These are phyloP conservation scores for Hydrophis major DNA, from an alignment of 2,797 vertebrate species.

Conservation along the genomic window DNA sequence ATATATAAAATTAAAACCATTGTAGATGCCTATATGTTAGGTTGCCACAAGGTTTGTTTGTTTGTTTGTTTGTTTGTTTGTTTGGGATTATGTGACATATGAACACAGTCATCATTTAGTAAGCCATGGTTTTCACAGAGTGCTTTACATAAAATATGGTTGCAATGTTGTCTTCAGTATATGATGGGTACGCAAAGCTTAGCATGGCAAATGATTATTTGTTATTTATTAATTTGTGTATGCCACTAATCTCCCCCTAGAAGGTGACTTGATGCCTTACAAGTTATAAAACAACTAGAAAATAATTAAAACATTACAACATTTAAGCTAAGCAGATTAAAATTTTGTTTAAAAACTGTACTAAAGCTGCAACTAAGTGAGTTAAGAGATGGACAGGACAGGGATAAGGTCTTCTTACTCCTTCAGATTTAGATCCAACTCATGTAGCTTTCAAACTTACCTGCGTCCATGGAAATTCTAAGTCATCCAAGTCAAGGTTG, in stretches of 20 bases:
- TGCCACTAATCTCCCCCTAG: not conserved
- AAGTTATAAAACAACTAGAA: not conserved
- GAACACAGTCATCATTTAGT: not conserved
- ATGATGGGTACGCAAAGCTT: not conserved
- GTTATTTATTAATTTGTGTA: not conserved
- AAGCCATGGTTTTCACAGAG: not conserved
- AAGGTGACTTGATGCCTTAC: not conserved
- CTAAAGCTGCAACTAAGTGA: too few relatives aligned
- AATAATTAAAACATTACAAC: not conserved
- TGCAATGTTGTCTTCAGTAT: not conserved
- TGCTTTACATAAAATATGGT: not conserved
- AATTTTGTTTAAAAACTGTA: not conserved
- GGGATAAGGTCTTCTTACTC: not conserved
- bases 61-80: not conserved
- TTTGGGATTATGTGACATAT: not conserved
- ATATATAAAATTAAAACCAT: not conserved
- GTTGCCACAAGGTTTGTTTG: not conserved
- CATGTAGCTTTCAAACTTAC: conserved; percentile 19
- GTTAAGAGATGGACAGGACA: not conserved
- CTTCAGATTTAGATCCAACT: not conserved
- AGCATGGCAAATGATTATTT: not conserved
- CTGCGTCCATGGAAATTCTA: not conserved
- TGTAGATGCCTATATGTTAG: not conserved
- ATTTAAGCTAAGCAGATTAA: not conserved
- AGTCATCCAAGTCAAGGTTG: not conserved